phyloP scores from a whole-genome alignment of 1,140 invertebrate genomes.

The Bacillus rossius region DNA sequence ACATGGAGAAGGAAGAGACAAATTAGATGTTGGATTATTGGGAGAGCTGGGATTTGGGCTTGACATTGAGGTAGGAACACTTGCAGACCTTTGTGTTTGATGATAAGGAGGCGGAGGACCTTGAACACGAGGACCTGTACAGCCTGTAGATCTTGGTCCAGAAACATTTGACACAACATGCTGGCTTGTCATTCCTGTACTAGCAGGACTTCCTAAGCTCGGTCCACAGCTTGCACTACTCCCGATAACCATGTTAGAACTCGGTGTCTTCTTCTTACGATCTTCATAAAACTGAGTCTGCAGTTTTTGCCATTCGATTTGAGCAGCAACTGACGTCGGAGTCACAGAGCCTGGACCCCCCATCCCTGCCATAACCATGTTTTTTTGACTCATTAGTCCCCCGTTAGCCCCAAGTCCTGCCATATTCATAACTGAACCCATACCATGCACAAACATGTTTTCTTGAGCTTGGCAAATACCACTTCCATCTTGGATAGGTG shows the following conservation, averaged over 20 bases:
- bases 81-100: constrained; percentile 73
- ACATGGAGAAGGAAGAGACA: constrained; percentile 63
- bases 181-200: constrained; percentile 21
- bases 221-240: constrained; percentile 42
- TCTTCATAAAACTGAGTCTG: constrained; percentile 79
- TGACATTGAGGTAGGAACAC: constrained; percentile 72
- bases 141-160: constrained; percentile 44
- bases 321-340: constrained; percentile 40
- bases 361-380: constrained; percentile 16
- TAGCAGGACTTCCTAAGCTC: constrained; percentile 24
- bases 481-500: constrained; percentile 26
- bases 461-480: constrained; percentile 16
- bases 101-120: constrained; percentile 85
- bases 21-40: constrained; percentile 61
- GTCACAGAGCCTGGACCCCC: constrained; percentile 18
- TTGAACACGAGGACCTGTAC: constrained; percentile 56
- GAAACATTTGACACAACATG: constrained; percentile 41
- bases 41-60: constrained; percentile 65
- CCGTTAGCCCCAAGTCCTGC: constrained; percentile 1
- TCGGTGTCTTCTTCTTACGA: constrained; percentile 42
- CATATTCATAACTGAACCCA: constrained; percentile 3
- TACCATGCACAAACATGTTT: constrained; percentile 3
- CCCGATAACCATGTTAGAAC: constrained; percentile 33
- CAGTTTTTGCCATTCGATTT: constrained; percentile 85
- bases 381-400: constrained; percentile 30